phyloP scores from a whole-genome alignment of 2,797 vertebrate genomes.

The Urosaurus nigricauda region DNA sequence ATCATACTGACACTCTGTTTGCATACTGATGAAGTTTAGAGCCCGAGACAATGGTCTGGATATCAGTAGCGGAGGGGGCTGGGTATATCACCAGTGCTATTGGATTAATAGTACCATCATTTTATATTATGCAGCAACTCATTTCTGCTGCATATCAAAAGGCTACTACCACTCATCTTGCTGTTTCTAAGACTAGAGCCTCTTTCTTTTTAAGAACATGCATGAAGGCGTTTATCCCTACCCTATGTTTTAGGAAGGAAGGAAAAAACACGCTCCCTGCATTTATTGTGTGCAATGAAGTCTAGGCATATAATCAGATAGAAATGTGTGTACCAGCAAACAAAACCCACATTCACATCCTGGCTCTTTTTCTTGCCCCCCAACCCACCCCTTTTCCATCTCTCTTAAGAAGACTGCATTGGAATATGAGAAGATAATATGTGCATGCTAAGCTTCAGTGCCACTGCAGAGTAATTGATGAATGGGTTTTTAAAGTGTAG shows the following conservation, averaged over 20 bases:
- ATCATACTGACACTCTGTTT: conserved; percentile 88
- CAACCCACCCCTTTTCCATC: neutral
- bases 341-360: conserved; percentile 8
- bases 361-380: fast-evolving
- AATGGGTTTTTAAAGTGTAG: conserved; percentile 84
- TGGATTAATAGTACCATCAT: conserved; percentile 83
- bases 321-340: neutral
- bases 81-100: conserved; percentile 71
- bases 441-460: conserved; percentile 59
- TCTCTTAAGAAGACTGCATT: conserved; percentile 52
- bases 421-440: conserved; percentile 60
- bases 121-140: conserved; percentile 81
- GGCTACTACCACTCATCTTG: conserved; percentile 53
- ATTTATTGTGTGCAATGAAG: neutral
- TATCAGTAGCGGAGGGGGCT: conserved; percentile 78
- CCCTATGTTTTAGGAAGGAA: neutral
- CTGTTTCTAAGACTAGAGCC: conserved; percentile 62
- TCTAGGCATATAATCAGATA: neutral
- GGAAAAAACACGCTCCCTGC: conserved; percentile 39
- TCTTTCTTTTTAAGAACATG: conserved; percentile 52
- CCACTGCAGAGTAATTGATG: conserved; percentile 81
- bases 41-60: conserved; percentile 82
- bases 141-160: conserved; percentile 76
- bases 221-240: conserved; percentile 40
- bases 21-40: conserved; percentile 90